Evolutionary conservation across 2,113 vertebrate species (phyloP).

Genomic region (Malurus cyaneus): DNA sequence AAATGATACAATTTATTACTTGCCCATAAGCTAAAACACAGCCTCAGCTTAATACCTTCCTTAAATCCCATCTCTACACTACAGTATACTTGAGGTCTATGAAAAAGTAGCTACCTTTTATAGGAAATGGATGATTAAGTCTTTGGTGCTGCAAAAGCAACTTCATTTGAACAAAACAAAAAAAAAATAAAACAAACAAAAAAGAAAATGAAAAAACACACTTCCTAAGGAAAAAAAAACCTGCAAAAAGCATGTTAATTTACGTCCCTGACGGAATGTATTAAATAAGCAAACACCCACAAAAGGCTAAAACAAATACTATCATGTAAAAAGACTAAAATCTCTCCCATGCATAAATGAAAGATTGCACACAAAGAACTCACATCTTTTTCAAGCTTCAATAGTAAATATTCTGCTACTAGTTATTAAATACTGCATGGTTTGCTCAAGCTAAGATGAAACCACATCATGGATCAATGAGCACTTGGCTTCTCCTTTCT

Average conservation of each 20-base stretch:
- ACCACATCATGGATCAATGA: slow-evolving; percentile 85
- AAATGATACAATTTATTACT: slow-evolving; percentile 99
- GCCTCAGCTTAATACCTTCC: slow-evolving; percentile 89
- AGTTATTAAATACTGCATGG: slow-evolving; percentile 98
- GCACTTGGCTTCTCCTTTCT: slow-evolving; percentile 82
- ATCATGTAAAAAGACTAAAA: slow-evolving; percentile 87
- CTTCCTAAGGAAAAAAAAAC: slow-evolving; percentile 72
- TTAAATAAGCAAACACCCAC: slow-evolving; percentile 98
- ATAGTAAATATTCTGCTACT: slow-evolving; percentile 96
- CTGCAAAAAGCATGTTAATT: slow-evolving; percentile 82
- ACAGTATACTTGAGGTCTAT: slow-evolving; percentile 95
- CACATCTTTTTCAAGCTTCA: slow-evolving; percentile 98
- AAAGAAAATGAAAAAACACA: slow-evolving; percentile 72
- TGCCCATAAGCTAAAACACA: slow-evolving; percentile 96
- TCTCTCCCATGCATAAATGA: slow-evolving; percentile 99
- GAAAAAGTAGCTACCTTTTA: slow-evolving; percentile 98
- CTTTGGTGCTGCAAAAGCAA: slow-evolving; percentile 99
- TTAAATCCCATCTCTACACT: slow-evolving; percentile 89
- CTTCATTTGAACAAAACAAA: slow-evolving; percentile 86
- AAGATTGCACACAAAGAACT: slow-evolving; percentile 99
- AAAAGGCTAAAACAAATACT: slow-evolving; percentile 89
- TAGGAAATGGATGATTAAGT: slow-evolving; percentile 97
- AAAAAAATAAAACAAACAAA: slow-evolving; percentile 73
- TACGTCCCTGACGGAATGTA: slow-evolving; percentile 99
- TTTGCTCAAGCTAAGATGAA: slow-evolving; percentile 93